Evolutionary conservation across 2,797 vertebrate species (phyloP).

Genomic region (Phataginus tetradactyla): DNA sequence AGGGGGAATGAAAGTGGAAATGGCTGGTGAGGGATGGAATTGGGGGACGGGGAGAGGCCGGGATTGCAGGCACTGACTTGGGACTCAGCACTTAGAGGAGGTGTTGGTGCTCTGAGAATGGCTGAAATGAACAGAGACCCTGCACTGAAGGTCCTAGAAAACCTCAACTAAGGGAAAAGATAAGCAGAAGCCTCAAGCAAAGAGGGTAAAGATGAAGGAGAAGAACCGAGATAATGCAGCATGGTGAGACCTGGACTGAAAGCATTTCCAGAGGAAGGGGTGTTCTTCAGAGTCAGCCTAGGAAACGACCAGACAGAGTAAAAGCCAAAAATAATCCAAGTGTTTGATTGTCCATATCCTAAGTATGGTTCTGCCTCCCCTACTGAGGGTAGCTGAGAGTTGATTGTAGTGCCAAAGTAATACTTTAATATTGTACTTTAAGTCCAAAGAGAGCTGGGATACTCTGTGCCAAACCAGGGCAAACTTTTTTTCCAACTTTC

Average conservation of each 20-base stretch:
- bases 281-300: not conserved
- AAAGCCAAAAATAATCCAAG: not conserved
- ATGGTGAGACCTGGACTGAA: not conserved
- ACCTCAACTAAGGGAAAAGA: not conserved
- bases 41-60: not conserved
- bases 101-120: not conserved
- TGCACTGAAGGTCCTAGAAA: not conserved
- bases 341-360: not conserved
- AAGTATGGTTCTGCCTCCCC: not conserved
- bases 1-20: not conserved
- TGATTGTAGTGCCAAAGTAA: conserved; percentile 53
- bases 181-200: not conserved
- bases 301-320: not conserved
- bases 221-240: not conserved
- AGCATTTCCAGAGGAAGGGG: not conserved
- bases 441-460: conserved; percentile 40
- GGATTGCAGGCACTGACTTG: not conserved
- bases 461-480: conserved; percentile 55
- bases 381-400: not conserved
- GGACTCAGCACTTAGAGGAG: not conserved
- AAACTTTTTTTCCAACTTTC: conserved; percentile 69
- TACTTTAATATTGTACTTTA: conserved; percentile 46
- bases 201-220: not conserved
- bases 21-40: not conserved
- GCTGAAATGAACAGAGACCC: not conserved